Base-by-base conservation (phyloP, 2,888 invertebrate species). In the Spilosoma lubricipeda region DNA sequence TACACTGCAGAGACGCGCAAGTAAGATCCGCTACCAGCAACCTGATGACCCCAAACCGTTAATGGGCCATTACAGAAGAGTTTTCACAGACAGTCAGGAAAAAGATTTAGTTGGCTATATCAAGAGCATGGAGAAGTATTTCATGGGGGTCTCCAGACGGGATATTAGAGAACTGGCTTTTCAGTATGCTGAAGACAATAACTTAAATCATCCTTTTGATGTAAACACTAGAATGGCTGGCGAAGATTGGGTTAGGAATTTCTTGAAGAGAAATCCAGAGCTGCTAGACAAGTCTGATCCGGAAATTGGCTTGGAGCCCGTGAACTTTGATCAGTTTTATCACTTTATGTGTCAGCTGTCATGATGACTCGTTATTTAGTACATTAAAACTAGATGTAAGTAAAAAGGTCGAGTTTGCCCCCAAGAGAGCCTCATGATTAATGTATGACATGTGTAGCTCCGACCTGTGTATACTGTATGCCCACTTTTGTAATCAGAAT, bases 321-420 rank as follows among this genome's bases (percentile, higher is more conserved):
- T 95, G 67, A 95, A 95, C 88, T 95, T 95, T 75, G 95, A 95
- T 83, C 95, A 95, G 88, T 95, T 95, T 86, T 95, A 95, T 79
- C 95, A 95, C 85, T 95, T 95, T 78, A 95, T 95, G 95, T 95
- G 94, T 85, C 95, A 93, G 86, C 84, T 93, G 77, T 94, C 95
- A 90, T 95, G 94, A 95, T 94, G 88, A 83, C 83, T 85, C 81
- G 86, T 84, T 81, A 78, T 75, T 82, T 82, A 84, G 80, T 82
- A 82, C 79, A 81, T 82, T 81, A 78, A 81, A 82, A 83, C 80
- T 85, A 85, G 82, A 85, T 84, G 75, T 87, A 86, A 84, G 84
- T 81, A 85, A 84, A 89, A 84, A 90, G 90, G 91, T 89, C 89
- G 88, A 87, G 87, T 86, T 82, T 86, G 85, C 89, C 89, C 91